Conservation (phyloP, 2,113 vertebrate species). For the Aepyceros melampus region DNA sequence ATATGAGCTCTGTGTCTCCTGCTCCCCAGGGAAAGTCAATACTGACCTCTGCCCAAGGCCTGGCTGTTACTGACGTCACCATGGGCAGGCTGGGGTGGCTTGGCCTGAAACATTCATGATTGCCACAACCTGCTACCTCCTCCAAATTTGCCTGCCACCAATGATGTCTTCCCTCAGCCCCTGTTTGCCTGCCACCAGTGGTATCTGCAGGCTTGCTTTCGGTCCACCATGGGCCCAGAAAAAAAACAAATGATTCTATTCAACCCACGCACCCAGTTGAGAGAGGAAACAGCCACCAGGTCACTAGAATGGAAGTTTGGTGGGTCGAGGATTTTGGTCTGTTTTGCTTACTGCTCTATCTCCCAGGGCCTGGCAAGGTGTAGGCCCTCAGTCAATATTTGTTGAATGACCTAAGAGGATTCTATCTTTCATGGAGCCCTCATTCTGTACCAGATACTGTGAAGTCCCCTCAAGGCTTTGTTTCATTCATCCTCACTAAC, state of each 20-base stretch:
- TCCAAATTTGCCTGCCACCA: neutral
- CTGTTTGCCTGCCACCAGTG: accelerated
- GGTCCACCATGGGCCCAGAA: accelerated
- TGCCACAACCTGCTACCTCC: neutral
- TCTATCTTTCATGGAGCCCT: accelerated
- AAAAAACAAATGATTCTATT: too few species aligned
- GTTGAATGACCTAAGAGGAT: neutral
- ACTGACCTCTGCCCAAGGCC: neutral
- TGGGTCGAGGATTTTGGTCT: neutral
- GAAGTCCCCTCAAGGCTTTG: accelerated
- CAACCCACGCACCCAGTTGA: accelerated
- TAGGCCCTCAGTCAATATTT: neutral
- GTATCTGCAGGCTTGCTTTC: neutral
- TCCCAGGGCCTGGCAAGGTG: neutral
- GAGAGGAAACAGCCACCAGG: neutral
- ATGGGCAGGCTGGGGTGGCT: neutral
- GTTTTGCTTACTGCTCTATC: neutral
- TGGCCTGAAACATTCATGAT: neutral
- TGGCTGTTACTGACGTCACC: accelerated
- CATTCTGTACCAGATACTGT: accelerated
- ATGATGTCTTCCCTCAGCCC: neutral
- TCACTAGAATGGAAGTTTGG: accelerated
- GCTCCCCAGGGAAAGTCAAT: neutral
- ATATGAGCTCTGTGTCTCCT: neutral
- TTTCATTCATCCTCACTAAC: neutral